phyloP scores from a whole-genome alignment of 2,797 vertebrate genomes.

The Ficedula albicollis region DNA sequence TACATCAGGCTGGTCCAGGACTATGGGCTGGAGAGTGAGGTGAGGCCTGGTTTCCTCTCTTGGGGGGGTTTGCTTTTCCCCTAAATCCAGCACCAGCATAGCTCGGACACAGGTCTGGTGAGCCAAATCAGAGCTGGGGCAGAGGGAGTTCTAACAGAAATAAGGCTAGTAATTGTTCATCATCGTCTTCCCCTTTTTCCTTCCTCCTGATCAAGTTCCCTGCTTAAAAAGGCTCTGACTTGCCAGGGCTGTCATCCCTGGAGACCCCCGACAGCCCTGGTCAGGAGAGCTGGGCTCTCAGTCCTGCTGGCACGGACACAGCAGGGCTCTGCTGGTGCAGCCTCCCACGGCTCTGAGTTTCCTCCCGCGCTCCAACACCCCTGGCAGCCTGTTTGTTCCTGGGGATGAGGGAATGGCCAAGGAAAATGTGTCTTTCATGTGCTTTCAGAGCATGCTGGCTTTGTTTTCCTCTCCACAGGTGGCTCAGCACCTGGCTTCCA shows the following conservation, averaged over 20 bases:
- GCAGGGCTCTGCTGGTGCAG: conserved; percentile 53
- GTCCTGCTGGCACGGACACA: not conserved
- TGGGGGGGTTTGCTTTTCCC: not conserved
- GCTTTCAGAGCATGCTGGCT: not conserved
- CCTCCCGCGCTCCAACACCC: not conserved
- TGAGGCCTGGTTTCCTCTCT: conserved; percentile 10
- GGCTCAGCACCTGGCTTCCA: conserved; percentile 87
- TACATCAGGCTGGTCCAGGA: conserved; percentile 96
- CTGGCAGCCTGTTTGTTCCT: conserved; percentile 8
- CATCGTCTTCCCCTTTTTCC: not conserved
- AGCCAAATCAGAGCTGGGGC: not conserved
- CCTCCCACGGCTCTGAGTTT: not conserved
- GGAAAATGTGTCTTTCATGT: not conserved
- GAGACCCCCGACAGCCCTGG: not conserved
- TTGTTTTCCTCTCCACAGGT: conserved; percentile 78
- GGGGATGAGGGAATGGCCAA: not conserved
- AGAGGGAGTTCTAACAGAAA: not conserved
- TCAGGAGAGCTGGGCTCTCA: not conserved
- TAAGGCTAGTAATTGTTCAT: not conserved
- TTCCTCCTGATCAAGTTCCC: not conserved
- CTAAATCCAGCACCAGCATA: accelerated
- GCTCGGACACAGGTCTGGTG: not conserved
- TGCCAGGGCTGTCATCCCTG: not conserved
- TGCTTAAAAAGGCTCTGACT: not conserved
- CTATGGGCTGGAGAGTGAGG: conserved; percentile 95